Evolutionary conservation across 2,888 invertebrate genomes (phyloP).

Genomic region (Mythimna ferrago): DNA sequence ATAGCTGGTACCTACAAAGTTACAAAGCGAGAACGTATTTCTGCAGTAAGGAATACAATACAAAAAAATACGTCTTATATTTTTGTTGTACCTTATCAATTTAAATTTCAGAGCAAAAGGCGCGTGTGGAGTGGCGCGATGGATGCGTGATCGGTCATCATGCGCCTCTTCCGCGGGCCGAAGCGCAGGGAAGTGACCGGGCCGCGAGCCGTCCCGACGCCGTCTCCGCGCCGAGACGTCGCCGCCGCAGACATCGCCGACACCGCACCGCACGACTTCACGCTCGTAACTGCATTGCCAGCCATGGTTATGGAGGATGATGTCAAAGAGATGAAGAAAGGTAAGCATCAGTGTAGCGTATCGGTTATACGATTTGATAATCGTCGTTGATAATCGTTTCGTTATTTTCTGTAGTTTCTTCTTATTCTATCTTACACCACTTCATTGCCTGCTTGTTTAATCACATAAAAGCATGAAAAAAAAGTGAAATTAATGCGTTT

Average conservation of each 20-base stretch:
- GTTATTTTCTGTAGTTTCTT: background rate
- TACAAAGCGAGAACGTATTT: too few relatives aligned
- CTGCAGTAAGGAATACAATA: too few relatives aligned
- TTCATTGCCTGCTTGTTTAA: background rate
- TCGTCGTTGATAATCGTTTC: too few relatives aligned
- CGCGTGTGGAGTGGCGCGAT: conserved; percentile 83
- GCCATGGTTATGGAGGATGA: conserved; percentile 94
- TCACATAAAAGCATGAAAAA: too few relatives aligned
- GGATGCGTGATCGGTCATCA: conserved; percentile 90
- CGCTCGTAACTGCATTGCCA: conserved; percentile 94
- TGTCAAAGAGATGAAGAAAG: conserved; percentile 91
- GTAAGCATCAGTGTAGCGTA: conserved; percentile 70
- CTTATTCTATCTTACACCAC: background rate
- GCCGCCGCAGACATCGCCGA: conserved; percentile 83
- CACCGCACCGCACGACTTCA: conserved; percentile 92
- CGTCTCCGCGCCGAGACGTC: conserved; percentile 86
- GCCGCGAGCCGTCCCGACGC: conserved; percentile 86
- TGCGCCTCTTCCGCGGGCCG: conserved; percentile 92
- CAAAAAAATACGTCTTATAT: background rate
- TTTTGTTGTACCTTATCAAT: background rate
- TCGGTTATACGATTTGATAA: background rate
- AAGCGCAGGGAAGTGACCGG: conserved; percentile 92
- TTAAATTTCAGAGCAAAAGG: conserved; percentile 70
- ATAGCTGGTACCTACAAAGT: background rate
- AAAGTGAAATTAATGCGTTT: too few relatives aligned